Base-by-base conservation (phyloP, 2,113 vertebrate species). In the Desmodus rotundus region DNA sequence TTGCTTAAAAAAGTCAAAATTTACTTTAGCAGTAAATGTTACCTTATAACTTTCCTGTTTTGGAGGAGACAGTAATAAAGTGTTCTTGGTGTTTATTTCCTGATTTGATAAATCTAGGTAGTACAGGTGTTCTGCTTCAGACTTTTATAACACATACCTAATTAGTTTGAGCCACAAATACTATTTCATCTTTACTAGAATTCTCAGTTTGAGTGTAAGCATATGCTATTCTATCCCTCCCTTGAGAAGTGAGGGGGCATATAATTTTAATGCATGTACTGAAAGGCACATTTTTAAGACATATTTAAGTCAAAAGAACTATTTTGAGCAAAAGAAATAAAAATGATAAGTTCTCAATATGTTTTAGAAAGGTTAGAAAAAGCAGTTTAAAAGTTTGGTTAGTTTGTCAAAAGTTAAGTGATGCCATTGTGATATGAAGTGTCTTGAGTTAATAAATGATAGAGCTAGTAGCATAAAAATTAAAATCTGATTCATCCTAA, bases 21-120 rank as follows among this genome's bases (percentile, higher is more conserved):
- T 89, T 87, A 54, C 61, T 94, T 89, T 83, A 95, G 24, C 54
- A 81, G 47, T 85, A 58, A 81, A 94, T 91, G 36, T 81, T 95
- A 92, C 17, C 28, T 58, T 93, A n/a, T 0, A 94, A 5, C 4
- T 72, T 85, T 82, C 76, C 22, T 68, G 2, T 74, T 91, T 89
- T 70, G 36, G 20, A 80, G 3, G 76, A 96, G 9, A 88, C 11
- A 89, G 91, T 92, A 83, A 45, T 70, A 61, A 90, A 72, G 5
- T 85, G 5, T 84, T 26, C 17, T 90, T 87, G n/a, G 31, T 93
- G 24, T 93, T 95, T 83, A 92, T 73, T 73, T 7, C 5, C 33
- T 95, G 22, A 28, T n/a, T 94, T 83, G 61, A 67, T 67, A 86
- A 89, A 89, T 16, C 22, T 86, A 4, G 4, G 19, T 43, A 72